Evolutionary conservation across 2,113 vertebrate species (phyloP).

Genomic region (Cranoglanis bouderius): DNA sequence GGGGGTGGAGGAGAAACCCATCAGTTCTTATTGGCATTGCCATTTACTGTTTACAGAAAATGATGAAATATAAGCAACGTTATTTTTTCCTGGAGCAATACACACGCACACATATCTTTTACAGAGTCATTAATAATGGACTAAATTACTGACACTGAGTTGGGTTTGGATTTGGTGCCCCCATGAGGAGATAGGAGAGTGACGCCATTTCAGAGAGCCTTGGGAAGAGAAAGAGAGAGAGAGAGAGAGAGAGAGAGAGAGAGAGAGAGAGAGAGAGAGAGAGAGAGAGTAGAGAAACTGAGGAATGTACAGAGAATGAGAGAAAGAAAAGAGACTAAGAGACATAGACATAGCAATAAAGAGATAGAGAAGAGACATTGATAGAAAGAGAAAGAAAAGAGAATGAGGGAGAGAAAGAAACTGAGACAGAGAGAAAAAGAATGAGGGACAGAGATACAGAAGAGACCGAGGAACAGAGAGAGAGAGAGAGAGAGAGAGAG

Average conservation of each 20-base stretch:
- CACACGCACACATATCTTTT: neutral
- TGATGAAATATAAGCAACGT: neutral
- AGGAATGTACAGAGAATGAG: neutral
- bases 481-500: neutral
- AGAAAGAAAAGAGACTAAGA: no score
- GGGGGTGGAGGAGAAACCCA: neutral
- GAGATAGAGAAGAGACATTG: no score
- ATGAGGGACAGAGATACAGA: neutral
- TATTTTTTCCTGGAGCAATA: neutral
- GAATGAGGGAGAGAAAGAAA: neutral
- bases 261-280: accelerated
- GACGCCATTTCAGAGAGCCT: neutral
- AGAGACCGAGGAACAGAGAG: neutral
- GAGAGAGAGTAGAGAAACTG: neutral
- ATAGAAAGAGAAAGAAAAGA: neutral
- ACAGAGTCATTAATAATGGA: conserved; percentile 5
- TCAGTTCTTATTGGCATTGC: conserved; percentile 6
- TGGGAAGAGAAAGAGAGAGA: neutral
- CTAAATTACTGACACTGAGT: neutral
- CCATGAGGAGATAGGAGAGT: conserved; percentile 15
- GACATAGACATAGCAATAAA: neutral
- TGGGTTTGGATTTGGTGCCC: conserved; percentile 35
- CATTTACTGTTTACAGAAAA: neutral
- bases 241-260: neutral
- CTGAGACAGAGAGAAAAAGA: neutral